These are phyloP conservation scores for Microcebus ravelobensis DNA, from an alignment of 2,113 vertebrate genomes.

Conservation along the genomic window DNA sequence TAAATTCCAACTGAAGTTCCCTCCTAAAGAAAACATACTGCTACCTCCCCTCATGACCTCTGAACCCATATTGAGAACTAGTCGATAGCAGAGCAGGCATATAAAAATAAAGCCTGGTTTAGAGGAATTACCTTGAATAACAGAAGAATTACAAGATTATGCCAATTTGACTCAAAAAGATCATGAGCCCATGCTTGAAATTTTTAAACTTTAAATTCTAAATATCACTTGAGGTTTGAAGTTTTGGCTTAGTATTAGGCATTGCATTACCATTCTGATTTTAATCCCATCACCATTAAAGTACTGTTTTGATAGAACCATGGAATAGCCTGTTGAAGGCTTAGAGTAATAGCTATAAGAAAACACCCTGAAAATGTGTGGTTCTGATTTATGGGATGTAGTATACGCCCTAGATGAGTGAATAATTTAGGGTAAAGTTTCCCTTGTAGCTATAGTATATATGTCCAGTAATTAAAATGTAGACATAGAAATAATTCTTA, in stretches of 20 bases:
- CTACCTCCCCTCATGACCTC: too few species aligned
- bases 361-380: background rate
- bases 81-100: background rate
- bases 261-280: background rate
- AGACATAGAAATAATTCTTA: background rate
- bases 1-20: background rate
- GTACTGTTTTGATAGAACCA: background rate
- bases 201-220: background rate
- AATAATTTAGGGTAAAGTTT: background rate
- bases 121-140: background rate
- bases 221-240: background rate
- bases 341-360: background rate
- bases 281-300: background rate
- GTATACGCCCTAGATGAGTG: background rate
- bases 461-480: background rate
- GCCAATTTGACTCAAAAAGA: background rate
- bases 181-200: background rate
- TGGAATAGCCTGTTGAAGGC: background rate
- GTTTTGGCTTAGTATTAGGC: background rate
- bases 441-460: background rate
- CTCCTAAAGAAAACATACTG: background rate
- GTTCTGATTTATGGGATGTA: background rate
- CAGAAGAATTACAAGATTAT: background rate
- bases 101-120: background rate
- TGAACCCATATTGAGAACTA: background rate